A percentile compares a stretch with the other conserved stretches of the same genome.
These are phyloP conservation scores for Hyposmocoma kahamanoa DNA, from an alignment of 1,140 invertebrate genomes.

Conservation along the genomic window DNA sequence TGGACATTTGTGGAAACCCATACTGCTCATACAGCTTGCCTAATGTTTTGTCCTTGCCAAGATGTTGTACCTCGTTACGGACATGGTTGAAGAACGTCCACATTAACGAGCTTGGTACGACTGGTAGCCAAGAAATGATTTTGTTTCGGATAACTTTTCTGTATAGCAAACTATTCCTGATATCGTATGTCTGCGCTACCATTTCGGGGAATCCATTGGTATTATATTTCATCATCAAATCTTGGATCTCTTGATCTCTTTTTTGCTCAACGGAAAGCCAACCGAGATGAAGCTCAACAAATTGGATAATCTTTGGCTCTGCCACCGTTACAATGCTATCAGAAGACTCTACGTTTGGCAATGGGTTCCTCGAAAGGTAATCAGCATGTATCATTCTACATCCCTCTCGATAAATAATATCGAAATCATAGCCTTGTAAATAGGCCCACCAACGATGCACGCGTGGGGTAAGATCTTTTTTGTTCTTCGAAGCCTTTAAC, in stretches of 20 bases:
- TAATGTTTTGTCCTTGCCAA: not conserved
- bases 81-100: not conserved
- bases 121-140: not conserved
- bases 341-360: not conserved
- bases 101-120: not conserved
- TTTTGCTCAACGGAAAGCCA: not conserved
- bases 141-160: not conserved
- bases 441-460: not conserved
- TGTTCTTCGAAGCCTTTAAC: not conserved
- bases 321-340: not conserved
- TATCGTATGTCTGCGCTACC: not conserved
- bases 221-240: not conserved
- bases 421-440: not conserved
- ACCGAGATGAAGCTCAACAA: not conserved
- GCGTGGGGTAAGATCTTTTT: not conserved
- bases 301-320: not conserved
- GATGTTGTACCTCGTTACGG: not conserved
- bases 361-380: not conserved
- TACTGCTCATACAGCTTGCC: not conserved
- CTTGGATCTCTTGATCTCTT: not conserved
- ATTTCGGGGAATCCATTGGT: not conserved
- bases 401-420: not conserved
- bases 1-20: not conserved
- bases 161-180: not conserved
- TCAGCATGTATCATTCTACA: not conserved